Percentiles rank a stretch among this genome's conserved stretches.
These are phyloP conservation scores for Agriotes lineatus DNA, from an alignment of 2,888 invertebrate genomes.

Conservation along the genomic window DNA sequence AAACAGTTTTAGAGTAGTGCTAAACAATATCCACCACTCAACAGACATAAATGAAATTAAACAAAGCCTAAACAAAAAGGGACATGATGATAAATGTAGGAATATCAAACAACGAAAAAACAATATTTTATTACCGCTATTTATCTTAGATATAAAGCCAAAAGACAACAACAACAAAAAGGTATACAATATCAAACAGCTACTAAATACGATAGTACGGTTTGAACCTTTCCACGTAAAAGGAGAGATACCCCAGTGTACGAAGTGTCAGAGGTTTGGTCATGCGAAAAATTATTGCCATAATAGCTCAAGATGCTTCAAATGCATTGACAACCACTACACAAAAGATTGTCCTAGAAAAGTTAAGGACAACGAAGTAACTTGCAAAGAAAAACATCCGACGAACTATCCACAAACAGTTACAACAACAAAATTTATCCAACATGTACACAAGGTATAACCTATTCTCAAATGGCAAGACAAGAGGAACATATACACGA, in stretches of 20 bases:
- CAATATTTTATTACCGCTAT: background rate
- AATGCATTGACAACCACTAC: constrained; percentile 5
- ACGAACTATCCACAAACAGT: no score
- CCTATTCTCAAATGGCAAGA: no score
- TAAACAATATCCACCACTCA: constrained; percentile 3
- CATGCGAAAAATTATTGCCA: background rate
- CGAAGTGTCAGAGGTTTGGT: background rate
- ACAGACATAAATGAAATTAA: constrained; percentile 1
- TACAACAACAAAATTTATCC: no score
- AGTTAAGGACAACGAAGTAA: constrained; percentile 1
- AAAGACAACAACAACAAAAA: background rate
- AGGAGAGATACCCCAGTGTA: no score
- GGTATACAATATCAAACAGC: background rate
- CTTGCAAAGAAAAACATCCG: no score
- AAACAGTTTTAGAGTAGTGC: background rate
- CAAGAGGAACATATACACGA: no score
- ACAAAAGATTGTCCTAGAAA: constrained; percentile 11
- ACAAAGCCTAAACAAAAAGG: background rate
- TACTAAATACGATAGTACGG: background rate
- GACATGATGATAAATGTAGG: no score
- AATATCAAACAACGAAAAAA: background rate
- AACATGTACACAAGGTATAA: no score
- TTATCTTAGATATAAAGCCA: background rate
- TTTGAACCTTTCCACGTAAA: background rate
- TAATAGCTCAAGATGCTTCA: background rate